phyloP scores from a whole-genome alignment of 2,113 vertebrate genomes.

The Mus pahari region DNA sequence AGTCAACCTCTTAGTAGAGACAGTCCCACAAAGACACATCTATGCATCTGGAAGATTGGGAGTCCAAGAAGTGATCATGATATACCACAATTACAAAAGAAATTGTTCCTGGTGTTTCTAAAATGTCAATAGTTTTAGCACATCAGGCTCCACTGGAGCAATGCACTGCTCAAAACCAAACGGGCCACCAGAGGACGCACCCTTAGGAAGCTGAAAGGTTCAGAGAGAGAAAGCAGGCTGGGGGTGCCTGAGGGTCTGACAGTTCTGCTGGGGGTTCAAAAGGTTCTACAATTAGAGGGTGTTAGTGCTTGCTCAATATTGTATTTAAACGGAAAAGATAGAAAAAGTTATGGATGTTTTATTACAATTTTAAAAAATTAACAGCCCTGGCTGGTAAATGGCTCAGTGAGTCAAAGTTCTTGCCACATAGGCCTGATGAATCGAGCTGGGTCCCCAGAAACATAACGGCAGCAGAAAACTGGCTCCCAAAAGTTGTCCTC shows the following conservation, averaged over 20 bases:
- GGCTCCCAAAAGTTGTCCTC: neutral
- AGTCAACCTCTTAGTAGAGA: neutral
- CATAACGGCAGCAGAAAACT: neutral
- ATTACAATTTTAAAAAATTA: neutral
- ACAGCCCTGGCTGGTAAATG: neutral
- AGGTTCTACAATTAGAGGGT: neutral
- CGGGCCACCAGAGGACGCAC: neutral
- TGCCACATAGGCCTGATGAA: neutral
- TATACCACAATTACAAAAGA: neutral
- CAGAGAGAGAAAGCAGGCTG: neutral
- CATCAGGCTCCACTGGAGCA: slow-evolving; percentile 1
- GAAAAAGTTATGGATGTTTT: neutral
- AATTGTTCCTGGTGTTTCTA: neutral
- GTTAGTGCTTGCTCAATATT: neutral
- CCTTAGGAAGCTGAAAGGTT: neutral
- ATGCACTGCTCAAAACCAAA: slow-evolving; percentile 21
- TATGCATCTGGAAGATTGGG: neutral
- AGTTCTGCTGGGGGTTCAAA: neutral
- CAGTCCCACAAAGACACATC: neutral
- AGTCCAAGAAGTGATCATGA: neutral
- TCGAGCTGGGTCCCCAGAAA: neutral
- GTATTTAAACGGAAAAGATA: neutral
- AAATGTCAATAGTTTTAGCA: slow-evolving; percentile 15
- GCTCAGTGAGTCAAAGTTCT: neutral
- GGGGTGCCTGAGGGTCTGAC: neutral